Percentiles rank a stretch among this genome's conserved stretches.
These are phyloP conservation scores for Mizuhopecten yessoensis DNA, from an alignment of 1,140 invertebrate species.

Conservation along the genomic window DNA sequence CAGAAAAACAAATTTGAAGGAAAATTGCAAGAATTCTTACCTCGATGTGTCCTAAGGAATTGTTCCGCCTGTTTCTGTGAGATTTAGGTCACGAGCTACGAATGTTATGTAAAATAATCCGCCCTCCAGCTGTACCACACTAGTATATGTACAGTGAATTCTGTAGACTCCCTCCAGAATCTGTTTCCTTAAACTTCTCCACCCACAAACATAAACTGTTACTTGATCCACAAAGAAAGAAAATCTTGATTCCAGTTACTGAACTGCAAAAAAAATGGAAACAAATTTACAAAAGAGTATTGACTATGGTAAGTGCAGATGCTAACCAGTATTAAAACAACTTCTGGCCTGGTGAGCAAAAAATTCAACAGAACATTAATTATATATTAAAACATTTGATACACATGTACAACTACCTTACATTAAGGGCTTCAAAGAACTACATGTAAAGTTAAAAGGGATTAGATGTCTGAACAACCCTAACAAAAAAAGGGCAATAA, in stretches of 20 bases:
- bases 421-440: no score
- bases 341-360: no score
- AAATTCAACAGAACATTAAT: no score
- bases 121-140: background rate
- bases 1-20: background rate
- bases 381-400: no score
- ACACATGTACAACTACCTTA: no score
- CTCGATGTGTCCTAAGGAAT: background rate
- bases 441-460: no score
- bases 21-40: conserved; percentile 18
- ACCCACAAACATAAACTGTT: background rate
- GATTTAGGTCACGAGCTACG: background rate
- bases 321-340: no score
- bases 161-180: background rate
- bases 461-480: no score
- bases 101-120: conserved; percentile 32
- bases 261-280: background rate
- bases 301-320: no score
- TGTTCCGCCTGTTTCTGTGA: background rate
- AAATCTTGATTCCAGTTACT: background rate
- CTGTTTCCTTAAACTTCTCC: no score
- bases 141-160: background rate
- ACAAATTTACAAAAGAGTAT: background rate
- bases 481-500: no score
- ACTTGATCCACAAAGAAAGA: conserved; percentile 14